Percentiles rank a stretch among this genome's conserved stretches.
These are phyloP conservation scores for Leptinotarsa rubiginosa DNA, from an alignment of 2,888 invertebrate species.

Conservation along the genomic window DNA sequence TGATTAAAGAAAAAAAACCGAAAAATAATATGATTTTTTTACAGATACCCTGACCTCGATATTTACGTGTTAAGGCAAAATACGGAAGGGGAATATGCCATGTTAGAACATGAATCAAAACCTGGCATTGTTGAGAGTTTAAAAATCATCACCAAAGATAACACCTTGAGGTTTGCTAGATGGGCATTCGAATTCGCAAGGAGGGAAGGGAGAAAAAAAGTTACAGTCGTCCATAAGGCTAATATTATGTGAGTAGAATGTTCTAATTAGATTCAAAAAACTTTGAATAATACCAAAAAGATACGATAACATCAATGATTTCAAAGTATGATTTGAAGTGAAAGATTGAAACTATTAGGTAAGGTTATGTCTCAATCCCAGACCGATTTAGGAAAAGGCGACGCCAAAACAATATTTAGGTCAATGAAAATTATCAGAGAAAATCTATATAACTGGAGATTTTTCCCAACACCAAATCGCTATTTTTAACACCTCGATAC, in stretches of 20 bases:
- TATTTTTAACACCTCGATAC: too few relatives aligned
- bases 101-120: slow-evolving; percentile 73
- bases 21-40: background rate
- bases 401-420: too few relatives aligned
- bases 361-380: too few relatives aligned
- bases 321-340: background rate
- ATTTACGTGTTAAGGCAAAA: slow-evolving; percentile 74
- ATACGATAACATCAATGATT: background rate
- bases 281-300: too few relatives aligned
- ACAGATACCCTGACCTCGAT: slow-evolving; percentile 65
- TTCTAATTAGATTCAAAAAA: too few relatives aligned
- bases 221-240: slow-evolving; percentile 76
- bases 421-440: too few relatives aligned
- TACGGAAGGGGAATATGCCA: slow-evolving; percentile 75
- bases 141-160: slow-evolving; percentile 69
- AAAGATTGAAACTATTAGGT: too few relatives aligned
- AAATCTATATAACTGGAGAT: too few relatives aligned
- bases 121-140: slow-evolving; percentile 73
- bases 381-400: too few relatives aligned
- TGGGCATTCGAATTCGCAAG: slow-evolving; percentile 74
- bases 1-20: background rate
- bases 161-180: slow-evolving; percentile 69
- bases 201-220: slow-evolving; percentile 69
- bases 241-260: slow-evolving; percentile 63
- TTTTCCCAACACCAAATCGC: too few relatives aligned